Evolutionary conservation across 2,113 vertebrate genomes (phyloP).

Genomic region (Malurus melanocephalus): DNA sequence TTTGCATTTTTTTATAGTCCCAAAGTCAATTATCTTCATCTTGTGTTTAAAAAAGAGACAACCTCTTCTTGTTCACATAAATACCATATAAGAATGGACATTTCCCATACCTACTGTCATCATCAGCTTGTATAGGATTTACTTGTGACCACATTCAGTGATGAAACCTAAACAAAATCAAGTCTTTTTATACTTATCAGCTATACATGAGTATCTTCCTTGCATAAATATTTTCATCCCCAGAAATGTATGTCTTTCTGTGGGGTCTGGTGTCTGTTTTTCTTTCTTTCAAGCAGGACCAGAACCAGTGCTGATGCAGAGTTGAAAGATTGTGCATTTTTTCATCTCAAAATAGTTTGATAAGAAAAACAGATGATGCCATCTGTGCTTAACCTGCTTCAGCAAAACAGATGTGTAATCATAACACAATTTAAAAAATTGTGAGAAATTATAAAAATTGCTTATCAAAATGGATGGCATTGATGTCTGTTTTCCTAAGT

Average conservation of each 20-base stretch:
- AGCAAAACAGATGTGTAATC: not conserved
- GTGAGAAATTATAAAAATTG: not conserved
- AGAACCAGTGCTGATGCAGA: not conserved
- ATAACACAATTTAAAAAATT: no score
- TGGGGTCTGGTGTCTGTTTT: not conserved
- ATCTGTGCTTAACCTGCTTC: slow-evolving; percentile 5
- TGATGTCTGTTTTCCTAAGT: not conserved
- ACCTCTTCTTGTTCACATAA: not conserved
- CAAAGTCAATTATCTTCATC: not conserved
- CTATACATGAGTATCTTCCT: not conserved
- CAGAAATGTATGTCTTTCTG: not conserved
- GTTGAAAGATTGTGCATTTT: not conserved
- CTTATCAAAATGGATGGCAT: not conserved
- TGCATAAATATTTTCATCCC: not conserved
- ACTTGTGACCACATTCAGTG: not conserved
- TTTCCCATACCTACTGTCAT: not conserved
- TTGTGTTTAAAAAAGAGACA: not conserved
- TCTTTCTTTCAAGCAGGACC: not conserved
- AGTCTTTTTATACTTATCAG: not conserved
- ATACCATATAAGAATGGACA: not conserved
- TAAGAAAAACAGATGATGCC: not conserved
- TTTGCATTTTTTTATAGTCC: not conserved
- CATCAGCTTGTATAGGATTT: not conserved
- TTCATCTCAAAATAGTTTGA: not conserved
- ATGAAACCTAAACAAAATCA: not conserved